A percentile compares a stretch with the other conserved stretches of the same genome.
Conservation (phyloP, 2,113 vertebrate genomes). For the Ageneiosus marmoratus region DNA sequence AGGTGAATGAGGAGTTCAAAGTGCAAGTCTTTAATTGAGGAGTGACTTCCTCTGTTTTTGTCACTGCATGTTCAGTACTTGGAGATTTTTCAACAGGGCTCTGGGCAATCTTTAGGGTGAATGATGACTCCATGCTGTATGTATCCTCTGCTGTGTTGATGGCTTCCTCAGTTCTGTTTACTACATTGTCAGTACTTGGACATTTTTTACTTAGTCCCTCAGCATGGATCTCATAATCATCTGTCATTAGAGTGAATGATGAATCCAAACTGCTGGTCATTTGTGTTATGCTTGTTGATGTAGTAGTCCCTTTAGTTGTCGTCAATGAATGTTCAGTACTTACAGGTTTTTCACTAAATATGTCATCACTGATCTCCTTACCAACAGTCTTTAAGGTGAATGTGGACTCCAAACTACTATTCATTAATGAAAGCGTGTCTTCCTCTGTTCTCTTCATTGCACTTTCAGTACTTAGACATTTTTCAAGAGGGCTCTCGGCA, state of each 20-base stretch:
- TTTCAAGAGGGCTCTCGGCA: background rate
- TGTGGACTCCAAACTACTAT: background rate
- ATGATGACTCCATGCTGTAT: background rate
- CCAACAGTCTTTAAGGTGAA: background rate
- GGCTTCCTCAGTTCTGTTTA: background rate
- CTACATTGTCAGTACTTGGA: conserved; percentile 1
- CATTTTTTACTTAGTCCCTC: background rate
- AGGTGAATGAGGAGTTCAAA: background rate
- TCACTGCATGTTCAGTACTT: background rate
- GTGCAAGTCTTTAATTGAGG: background rate
- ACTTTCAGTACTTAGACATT: background rate
- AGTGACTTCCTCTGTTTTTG: background rate
- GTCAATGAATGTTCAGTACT: background rate
- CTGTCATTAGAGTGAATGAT: background rate
- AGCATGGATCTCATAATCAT: background rate
- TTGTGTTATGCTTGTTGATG: background rate
- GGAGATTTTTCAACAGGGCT: background rate
- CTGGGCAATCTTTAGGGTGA: background rate
- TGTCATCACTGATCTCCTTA: background rate
- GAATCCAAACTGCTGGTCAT: background rate
- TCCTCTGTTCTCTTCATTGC: background rate
- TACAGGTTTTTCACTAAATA: background rate
- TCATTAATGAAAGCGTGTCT: background rate
- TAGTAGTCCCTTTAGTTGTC: background rate
- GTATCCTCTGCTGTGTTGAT: background rate